phyloP scores from a whole-genome alignment of 2,113 vertebrate species.

The Seriola quinqueradiata region DNA sequence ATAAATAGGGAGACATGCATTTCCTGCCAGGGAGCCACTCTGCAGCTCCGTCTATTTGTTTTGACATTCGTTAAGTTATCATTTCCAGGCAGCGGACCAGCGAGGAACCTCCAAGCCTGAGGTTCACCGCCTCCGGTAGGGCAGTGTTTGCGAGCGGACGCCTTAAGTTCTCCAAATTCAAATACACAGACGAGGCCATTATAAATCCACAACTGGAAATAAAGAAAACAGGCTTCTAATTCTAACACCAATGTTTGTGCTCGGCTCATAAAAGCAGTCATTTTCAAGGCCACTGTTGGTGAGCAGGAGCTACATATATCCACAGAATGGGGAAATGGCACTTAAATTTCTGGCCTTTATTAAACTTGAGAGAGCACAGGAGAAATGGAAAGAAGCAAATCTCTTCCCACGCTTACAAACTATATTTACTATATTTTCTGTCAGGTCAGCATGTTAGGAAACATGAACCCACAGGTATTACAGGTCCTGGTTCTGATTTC shows the following conservation, averaged over 20 bases:
- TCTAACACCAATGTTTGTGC: slow-evolving; percentile 65
- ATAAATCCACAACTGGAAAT: slow-evolving; percentile 42
- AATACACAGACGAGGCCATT: slow-evolving; percentile 58
- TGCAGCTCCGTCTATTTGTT: slow-evolving; percentile 73
- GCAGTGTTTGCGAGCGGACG: slow-evolving; percentile 49
- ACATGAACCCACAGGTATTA: slow-evolving; percentile 1
- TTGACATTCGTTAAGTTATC: slow-evolving; percentile 76
- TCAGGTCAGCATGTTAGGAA: background rate
- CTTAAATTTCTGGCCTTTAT: slow-evolving; percentile 23
- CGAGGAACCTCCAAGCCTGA: slow-evolving; percentile 36
- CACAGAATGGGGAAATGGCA: background rate
- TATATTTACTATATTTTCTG: background rate
- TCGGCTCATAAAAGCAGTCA: slow-evolving; percentile 13
- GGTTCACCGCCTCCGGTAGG: slow-evolving; percentile 30
- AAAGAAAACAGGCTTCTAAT: slow-evolving; percentile 62
- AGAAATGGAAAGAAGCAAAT: background rate
- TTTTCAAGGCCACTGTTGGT: slow-evolving; percentile 15
- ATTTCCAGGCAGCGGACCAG: slow-evolving; percentile 55
- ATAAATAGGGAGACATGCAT: slow-evolving; percentile 68
- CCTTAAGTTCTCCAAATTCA: slow-evolving; percentile 47
- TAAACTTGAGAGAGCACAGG: slow-evolving; percentile 8
- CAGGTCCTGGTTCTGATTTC: slow-evolving; percentile 66
- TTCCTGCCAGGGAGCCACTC: slow-evolving; percentile 72
- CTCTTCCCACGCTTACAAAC: slow-evolving; percentile 25
- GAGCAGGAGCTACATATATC: slow-evolving; percentile 10